These are phyloP conservation scores for Canis aureus DNA, from an alignment of 2,113 vertebrate genomes.

Conservation along the genomic window DNA sequence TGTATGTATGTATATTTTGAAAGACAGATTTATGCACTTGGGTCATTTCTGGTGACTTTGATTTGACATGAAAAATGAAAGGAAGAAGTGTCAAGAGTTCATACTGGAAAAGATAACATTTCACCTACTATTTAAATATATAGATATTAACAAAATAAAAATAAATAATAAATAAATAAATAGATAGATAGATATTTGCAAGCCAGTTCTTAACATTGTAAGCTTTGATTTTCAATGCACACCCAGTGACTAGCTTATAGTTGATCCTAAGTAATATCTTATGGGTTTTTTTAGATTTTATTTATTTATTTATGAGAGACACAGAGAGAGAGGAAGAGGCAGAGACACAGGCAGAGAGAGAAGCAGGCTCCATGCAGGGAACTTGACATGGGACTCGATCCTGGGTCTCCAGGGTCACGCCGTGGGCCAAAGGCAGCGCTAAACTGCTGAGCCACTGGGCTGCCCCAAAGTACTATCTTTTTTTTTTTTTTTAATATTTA, in stretches of 20 bases:
- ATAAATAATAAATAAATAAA: no score
- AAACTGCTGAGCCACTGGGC: no score
- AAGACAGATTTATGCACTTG: background rate
- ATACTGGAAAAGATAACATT: background rate
- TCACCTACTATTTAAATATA: background rate
- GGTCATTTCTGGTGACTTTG: background rate
- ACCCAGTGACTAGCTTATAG: background rate
- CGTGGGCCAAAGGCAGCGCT: no score
- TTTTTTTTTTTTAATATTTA: no score
- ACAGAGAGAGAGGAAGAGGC: no score
- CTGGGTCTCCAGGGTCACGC: no score
- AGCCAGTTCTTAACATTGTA: background rate
- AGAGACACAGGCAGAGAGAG: no score
- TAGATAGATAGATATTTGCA: background rate
- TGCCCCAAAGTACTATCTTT: no score
- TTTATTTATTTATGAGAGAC: no score
- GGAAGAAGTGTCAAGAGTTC: background rate
- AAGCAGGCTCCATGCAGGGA: no score
- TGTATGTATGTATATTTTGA: background rate
- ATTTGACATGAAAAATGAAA: background rate
- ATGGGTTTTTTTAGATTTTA: background rate
- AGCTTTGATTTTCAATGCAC: background rate
- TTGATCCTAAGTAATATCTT: background rate
- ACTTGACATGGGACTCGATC: no score
- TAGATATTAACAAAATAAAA: background rate